Evolutionary conservation across 2,113 vertebrate genomes (phyloP).

Genomic region (Pipra filicauda): DNA sequence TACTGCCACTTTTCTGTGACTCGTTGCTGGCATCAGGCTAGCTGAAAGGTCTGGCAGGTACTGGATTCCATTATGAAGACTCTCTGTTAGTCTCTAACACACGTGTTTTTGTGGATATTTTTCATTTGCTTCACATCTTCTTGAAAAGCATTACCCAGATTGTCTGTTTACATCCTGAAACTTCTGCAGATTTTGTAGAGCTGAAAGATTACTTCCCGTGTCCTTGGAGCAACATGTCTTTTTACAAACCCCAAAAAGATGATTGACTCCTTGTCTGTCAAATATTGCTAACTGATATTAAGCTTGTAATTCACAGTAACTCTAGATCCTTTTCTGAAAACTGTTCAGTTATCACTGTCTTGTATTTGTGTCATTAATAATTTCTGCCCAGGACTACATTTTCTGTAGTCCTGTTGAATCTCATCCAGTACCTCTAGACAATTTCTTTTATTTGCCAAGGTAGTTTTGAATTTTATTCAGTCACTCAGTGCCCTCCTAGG

Average conservation of each 20-base stretch:
- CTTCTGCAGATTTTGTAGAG: neutral
- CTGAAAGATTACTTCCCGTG: neutral
- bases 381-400: neutral
- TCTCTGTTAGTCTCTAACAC: neutral
- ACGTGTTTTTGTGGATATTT: neutral
- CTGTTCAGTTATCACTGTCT: neutral
- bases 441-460: neutral
- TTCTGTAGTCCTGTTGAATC: neutral
- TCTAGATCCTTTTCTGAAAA: neutral
- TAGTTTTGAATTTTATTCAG: constrained; percentile 11
- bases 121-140: neutral
- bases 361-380: neutral
- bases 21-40: neutral
- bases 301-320: neutral
- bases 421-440: neutral
- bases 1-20: neutral
- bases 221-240: neutral
- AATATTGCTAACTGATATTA: neutral
- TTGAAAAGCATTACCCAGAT: neutral
- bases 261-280: neutral
- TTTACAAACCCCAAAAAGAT: neutral
- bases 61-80: neutral
- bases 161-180: neutral
- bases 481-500: neutral
- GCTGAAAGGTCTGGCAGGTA: neutral